phyloP scores from a whole-genome alignment of 2,113 vertebrate genomes.

The Cricetomys ansorgei region DNA sequence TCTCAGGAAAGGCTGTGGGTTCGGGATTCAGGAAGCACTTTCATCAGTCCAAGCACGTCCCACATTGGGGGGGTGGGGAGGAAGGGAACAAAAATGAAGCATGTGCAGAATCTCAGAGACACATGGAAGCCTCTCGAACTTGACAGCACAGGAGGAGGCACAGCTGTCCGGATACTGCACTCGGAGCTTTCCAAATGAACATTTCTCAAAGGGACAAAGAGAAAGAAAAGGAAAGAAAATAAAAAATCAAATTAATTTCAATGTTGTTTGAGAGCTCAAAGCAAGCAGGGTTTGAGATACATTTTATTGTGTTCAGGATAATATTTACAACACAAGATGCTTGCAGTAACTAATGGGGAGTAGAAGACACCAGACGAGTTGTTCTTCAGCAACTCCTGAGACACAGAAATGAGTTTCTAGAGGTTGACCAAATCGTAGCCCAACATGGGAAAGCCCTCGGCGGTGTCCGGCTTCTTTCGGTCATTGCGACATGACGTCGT shows the following conservation, averaged over 20 bases:
- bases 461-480: background rate
- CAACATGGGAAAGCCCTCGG: background rate
- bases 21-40: conserved; percentile 74
- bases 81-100: background rate
- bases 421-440: background rate
- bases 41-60: conserved; percentile 58
- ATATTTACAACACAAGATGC: background rate
- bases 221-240: background rate
- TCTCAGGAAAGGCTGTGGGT: conserved; percentile 70
- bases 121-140: conserved; percentile 54
- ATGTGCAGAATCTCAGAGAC: conserved; percentile 46
- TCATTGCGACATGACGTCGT: background rate
- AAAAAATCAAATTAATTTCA: background rate
- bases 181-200: conserved; percentile 59
- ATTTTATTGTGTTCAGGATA: background rate
- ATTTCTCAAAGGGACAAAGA: background rate
- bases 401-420: background rate
- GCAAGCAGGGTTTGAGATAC: background rate
- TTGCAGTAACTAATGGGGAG: background rate
- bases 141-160: conserved; percentile 2
- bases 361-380: background rate
- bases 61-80: conserved; percentile 60
- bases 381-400: background rate
- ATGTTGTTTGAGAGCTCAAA: conserved; percentile 7
- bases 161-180: background rate